These are phyloP conservation scores for Tetramorium parvispinum DNA, from an alignment of 1,140 invertebrate genomes.

Conservation along the genomic window DNA sequence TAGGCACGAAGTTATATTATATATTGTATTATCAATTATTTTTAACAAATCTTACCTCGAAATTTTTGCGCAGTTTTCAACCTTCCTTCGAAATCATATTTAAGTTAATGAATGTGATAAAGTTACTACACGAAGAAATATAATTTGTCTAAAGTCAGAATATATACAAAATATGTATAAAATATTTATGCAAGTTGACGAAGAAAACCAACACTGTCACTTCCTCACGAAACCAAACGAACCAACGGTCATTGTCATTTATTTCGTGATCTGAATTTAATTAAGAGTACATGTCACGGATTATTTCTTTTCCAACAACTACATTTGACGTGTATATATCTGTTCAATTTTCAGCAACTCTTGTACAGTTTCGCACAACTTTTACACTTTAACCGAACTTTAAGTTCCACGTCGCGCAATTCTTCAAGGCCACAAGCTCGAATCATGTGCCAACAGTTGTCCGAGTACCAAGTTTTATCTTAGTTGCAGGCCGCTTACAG, in stretches of 20 bases:
- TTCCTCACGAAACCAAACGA: conserved; percentile 6
- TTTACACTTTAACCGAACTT: conserved; percentile 57
- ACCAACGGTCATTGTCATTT: conserved; percentile 5
- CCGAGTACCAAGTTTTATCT: not conserved
- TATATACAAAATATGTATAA: not conserved
- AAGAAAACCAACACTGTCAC: not conserved
- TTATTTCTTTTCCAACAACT: conserved; percentile 43
- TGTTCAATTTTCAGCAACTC: not conserved
- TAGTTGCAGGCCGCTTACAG: not conserved
- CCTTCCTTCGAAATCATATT: not conserved
- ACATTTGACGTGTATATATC: conserved; percentile 23
- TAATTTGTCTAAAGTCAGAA: conserved; percentile 23
- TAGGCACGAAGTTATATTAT: not conserved
- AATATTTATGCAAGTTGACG: not conserved
- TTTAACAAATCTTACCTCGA: not conserved
- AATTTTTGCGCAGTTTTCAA: conserved; percentile 21
- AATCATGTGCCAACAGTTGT: conserved; percentile 43
- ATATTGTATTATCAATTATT: not conserved
- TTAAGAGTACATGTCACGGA: conserved; percentile 1
- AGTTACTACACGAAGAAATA: not conserved
- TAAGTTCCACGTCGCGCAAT: conserved; percentile 40
- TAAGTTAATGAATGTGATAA: not conserved
- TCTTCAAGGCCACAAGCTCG: conserved; percentile 58
- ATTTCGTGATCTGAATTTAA: conserved; percentile 8
- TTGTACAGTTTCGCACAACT: conserved; percentile 56